These are phyloP conservation scores for Fulica atra DNA, from an alignment of 2,113 vertebrate genomes.

Conservation along the genomic window DNA sequence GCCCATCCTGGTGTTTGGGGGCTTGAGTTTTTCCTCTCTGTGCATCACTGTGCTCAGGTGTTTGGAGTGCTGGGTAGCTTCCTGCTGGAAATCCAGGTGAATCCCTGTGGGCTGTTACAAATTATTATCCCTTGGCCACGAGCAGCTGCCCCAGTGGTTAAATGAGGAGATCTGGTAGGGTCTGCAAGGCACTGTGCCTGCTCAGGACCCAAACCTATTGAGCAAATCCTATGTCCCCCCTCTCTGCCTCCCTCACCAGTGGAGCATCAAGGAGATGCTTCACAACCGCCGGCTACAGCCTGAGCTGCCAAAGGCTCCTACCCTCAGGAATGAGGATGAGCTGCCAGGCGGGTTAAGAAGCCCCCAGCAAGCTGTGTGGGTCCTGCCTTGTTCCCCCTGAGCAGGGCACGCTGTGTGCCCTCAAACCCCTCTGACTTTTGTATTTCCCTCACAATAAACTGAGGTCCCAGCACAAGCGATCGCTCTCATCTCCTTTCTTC, in stretches of 20 bases:
- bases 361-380: accelerated
- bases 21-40: not conserved
- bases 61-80: not conserved
- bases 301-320: not conserved
- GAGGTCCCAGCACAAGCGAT: not conserved
- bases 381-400: not conserved
- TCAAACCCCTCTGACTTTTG: not conserved
- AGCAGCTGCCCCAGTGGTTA: not conserved
- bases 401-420: not conserved
- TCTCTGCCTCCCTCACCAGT: not conserved
- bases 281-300: not conserved
- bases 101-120: accelerated
- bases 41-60: not conserved
- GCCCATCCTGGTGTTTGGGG: not conserved
- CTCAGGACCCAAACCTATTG: not conserved
- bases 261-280: not conserved
- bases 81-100: not conserved
- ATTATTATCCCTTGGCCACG: not conserved
- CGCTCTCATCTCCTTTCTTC: not conserved
- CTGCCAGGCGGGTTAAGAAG: not conserved
- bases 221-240: too few relatives aligned
- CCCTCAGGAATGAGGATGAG: accelerated
- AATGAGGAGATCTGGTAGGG: not conserved
- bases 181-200: not conserved
- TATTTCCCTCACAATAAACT: conserved; percentile 31